A percentile compares a stretch with the other conserved stretches of the same genome.
Evolutionary conservation across 1,140 invertebrate species (phyloP).

Genomic region (Protaetia brevitarsis): DNA sequence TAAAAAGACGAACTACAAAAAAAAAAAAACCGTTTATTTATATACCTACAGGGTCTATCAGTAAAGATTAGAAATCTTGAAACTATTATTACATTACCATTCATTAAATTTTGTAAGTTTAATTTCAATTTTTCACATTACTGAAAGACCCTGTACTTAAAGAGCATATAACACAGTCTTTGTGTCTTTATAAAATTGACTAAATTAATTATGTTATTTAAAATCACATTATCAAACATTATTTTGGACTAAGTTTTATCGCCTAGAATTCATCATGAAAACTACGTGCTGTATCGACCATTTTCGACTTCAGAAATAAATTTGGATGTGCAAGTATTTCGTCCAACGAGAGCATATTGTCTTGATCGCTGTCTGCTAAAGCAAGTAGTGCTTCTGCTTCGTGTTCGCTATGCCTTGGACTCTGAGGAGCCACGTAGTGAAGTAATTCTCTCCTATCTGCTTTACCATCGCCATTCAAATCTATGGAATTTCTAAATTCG

Average conservation of each 20-base stretch:
- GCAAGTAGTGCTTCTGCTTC: constrained; percentile 71
- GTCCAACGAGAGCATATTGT: constrained; percentile 62
- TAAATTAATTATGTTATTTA: not conserved
- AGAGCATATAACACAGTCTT: constrained; percentile 9
- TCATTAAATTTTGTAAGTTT: not conserved
- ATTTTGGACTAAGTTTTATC: not conserved
- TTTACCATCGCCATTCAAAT: constrained; percentile 70
- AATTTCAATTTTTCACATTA: not conserved
- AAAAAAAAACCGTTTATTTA: too few relatives aligned
- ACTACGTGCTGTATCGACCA: constrained; percentile 73
- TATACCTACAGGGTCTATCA: too few relatives aligned
- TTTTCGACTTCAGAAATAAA: constrained; percentile 65
- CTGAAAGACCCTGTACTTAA: not conserved
- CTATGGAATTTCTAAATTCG: constrained; percentile 70
- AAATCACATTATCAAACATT: constrained; percentile 3
- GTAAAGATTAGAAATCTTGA: too few relatives aligned
- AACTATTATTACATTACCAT: not conserved
- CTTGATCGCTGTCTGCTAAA: constrained; percentile 66
- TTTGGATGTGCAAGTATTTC: constrained; percentile 62
- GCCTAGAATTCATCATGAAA: constrained; percentile 79
- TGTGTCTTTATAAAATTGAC: constrained; percentile 15
- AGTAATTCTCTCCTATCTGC: constrained; percentile 61
- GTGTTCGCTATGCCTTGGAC: constrained; percentile 69
- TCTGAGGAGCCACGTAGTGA: constrained; percentile 73
- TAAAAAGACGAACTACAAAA: too few relatives aligned